Percentiles rank a stretch among this genome's conserved stretches.
Evolutionary conservation across 2,113 vertebrate species (phyloP).

Genomic region (Serinus canaria): DNA sequence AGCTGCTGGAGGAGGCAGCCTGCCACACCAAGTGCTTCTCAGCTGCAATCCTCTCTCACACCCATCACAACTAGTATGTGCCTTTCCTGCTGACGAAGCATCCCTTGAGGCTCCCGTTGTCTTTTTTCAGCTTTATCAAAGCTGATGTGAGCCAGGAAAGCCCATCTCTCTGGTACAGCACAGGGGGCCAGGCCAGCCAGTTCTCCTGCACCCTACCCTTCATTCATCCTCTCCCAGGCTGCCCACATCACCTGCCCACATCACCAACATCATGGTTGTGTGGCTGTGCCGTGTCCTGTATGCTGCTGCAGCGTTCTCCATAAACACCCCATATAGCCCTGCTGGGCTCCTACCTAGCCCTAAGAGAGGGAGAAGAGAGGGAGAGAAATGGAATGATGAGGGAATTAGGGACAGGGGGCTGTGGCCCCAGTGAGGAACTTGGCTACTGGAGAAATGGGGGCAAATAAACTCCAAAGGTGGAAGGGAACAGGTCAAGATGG

Average conservation of each 20-base stretch:
- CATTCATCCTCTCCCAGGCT: fast-evolving
- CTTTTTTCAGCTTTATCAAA: slow-evolving; percentile 52
- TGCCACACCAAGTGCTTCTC: neutral
- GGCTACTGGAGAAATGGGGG: neutral
- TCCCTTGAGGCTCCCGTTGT: slow-evolving; percentile 6
- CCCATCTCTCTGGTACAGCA: neutral
- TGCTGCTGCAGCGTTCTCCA: neutral
- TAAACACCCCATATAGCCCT: neutral
- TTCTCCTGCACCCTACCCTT: neutral
- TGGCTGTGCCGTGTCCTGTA: neutral
- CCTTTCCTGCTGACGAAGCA: neutral
- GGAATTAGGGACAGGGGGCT: neutral
- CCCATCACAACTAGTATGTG: neutral
- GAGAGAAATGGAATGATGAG: neutral
- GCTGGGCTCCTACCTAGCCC: neutral
- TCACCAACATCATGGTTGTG: neutral
- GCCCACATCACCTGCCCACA: neutral
- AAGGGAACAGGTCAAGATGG: neutral
- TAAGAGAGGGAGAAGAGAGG: neutral
- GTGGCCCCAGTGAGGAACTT: neutral
- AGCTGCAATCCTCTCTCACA: neutral
- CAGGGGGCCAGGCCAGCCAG: neutral
- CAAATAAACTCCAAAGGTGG: neutral
- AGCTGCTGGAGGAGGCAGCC: neutral
- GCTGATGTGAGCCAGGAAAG: slow-evolving; percentile 36